Evolutionary conservation across 2,888 invertebrate species (phyloP), one percentile per base, ranked within the genome.

Genomic region (Portevinia maculata): DNA sequence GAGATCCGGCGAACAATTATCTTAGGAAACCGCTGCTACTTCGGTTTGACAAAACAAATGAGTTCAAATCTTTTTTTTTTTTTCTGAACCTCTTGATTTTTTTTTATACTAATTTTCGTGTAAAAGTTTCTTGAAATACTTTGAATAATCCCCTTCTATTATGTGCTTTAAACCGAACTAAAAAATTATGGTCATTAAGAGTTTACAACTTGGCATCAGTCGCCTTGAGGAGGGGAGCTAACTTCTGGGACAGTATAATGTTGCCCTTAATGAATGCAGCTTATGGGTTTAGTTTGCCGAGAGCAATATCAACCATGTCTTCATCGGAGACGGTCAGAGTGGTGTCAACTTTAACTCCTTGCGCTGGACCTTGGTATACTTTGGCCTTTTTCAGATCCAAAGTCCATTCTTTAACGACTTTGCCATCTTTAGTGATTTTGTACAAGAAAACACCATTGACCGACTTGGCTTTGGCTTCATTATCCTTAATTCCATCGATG

Each of bases 241-340:
- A 91, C 91, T 98, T 98, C 90, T 98, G 98, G 3, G 97, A 95
- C 62, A 98, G 91, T 97, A 98, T 97, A 13, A 97, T 94, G 91
- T 98, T 98, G 52, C 98, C 97, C 88, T 95, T 94, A 94, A 98
- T 95, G 91, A 97, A 98, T 4, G 98, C 98, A 85, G 95, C 92
- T 90, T 96, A 96, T 1, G 96, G 95, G 88, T 94, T 96, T 32
- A 96, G 91, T 88, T 95, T 94, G 30, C 96, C 96, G 17, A 94
- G 89, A 3, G 95, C 94, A 88, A 98, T 92, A 64, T 95, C 94
- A 83, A 97, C 92, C 91, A 99, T 94, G 88, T 98, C 96, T 50
- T 93, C 93, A 89, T 99, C 98, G 13, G 95, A 93, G 4, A 98
- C 92, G 0, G 96, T 96, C 86, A 99, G 91, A 1, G 96, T 97